Conservation (phyloP, 2,113 vertebrate genomes). For the Lepisosteus oculatus region DNA sequence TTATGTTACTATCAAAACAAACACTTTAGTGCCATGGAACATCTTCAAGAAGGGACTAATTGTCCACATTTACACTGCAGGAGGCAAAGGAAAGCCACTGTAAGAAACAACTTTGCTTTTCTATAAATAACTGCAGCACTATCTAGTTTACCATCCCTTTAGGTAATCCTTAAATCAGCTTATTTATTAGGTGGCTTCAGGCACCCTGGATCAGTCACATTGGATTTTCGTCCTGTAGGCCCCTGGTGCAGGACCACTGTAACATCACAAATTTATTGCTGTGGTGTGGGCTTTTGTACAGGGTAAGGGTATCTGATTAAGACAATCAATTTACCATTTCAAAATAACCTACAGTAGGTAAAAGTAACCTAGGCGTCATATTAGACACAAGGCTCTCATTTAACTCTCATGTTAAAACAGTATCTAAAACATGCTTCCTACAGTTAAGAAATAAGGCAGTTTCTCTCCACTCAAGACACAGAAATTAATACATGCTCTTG, state of each 20-base stretch:
- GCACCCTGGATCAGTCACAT: constrained; percentile 15
- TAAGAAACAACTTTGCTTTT: not conserved
- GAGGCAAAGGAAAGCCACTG: not conserved
- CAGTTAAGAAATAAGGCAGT: no score
- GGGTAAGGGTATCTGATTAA: no score
- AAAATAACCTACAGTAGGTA: no score
- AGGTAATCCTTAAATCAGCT: constrained; percentile 58
- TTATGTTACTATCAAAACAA: not conserved
- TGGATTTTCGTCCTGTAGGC: constrained; percentile 12
- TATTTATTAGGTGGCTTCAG: constrained; percentile 51
- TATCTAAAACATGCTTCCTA: no score
- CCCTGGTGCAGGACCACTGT: not conserved
- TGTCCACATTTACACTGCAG: not conserved
- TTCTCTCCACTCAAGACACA: no score
- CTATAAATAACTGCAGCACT: not conserved
- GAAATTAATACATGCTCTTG: no score
- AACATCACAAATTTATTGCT: not conserved
- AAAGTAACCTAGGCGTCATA: no score
- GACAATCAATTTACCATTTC: no score
- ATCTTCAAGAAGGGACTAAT: not conserved
- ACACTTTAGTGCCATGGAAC: not conserved
- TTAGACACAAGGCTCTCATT: no score
- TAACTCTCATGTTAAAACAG: no score
- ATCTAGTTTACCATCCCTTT: constrained; percentile 33
- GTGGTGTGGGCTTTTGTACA: not conserved